Percentiles rank a stretch among this genome's conserved stretches.
These are phyloP conservation scores for Eristalis tenax DNA, from an alignment of 2,888 invertebrate genomes.

Conservation along the genomic window DNA sequence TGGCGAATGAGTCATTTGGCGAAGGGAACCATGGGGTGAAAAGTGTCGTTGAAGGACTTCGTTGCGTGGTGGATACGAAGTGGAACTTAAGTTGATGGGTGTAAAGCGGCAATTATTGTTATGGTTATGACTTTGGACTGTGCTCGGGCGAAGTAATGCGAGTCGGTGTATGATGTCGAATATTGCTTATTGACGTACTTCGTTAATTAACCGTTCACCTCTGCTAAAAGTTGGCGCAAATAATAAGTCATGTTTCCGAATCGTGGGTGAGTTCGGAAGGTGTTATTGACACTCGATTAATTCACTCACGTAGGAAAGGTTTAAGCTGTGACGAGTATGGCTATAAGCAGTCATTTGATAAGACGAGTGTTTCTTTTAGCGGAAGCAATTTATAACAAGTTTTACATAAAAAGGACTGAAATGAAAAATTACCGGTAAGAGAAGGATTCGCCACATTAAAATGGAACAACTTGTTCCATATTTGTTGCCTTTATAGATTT, in stretches of 20 bases:
- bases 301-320: too few relatives aligned
- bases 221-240: background rate
- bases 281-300: too few relatives aligned
- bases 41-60: slow-evolving; percentile 28
- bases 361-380: too few relatives aligned
- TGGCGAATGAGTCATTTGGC: slow-evolving; percentile 35
- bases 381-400: too few relatives aligned
- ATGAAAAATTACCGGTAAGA: too few relatives aligned
- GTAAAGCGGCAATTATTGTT: slow-evolving; percentile 42
- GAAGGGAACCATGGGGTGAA: slow-evolving; percentile 35
- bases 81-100: background rate
- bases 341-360: too few relatives aligned
- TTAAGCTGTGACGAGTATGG: too few relatives aligned
- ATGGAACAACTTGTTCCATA: too few relatives aligned
- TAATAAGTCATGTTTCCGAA: background rate
- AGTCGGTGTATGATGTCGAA: background rate
- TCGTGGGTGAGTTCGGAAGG: background rate
- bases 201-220: background rate
- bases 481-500: too few relatives aligned
- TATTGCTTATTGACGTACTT: background rate
- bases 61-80: slow-evolving; percentile 20
- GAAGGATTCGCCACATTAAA: too few relatives aligned
- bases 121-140: slow-evolving; percentile 40
- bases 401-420: too few relatives aligned
- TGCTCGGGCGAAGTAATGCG: background rate